Conservation (phyloP, 2,113 vertebrate species). For the Trematomus loennbergii region DNA sequence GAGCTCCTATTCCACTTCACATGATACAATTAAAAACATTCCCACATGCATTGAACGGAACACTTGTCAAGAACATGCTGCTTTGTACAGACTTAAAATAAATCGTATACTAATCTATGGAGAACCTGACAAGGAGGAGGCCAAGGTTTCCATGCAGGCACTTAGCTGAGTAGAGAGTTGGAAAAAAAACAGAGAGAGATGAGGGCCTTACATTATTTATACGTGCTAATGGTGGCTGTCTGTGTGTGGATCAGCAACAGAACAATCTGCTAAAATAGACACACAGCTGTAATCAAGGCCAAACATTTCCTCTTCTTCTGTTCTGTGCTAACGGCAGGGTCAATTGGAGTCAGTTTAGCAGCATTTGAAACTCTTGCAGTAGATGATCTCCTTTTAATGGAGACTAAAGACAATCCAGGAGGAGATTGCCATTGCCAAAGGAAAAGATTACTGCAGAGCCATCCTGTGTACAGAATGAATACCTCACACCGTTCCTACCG, state of each 20-base stretch:
- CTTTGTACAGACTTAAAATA: conserved; percentile 96
- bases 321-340: conserved; percentile 91
- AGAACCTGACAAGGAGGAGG: conserved; percentile 96
- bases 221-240: conserved; percentile 96
- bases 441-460: conserved; percentile 65
- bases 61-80: conserved; percentile 92
- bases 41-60: conserved; percentile 90
- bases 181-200: conserved; percentile 55
- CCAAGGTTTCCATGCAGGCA: conserved; percentile 94
- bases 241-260: conserved; percentile 93
- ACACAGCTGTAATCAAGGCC: conserved; percentile 94
- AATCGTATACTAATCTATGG: conserved; percentile 98
- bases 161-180: conserved; percentile 95
- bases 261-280: conserved; percentile 95
- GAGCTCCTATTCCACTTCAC: conserved; percentile 84
- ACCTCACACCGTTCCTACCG: conserved; percentile 50
- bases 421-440: conserved; percentile 56
- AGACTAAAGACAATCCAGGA: conserved; percentile 75
- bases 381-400: conserved; percentile 85
- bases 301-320: conserved; percentile 92
- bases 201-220: conserved; percentile 98
- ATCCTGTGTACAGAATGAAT: conserved; percentile 31
- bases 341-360: conserved; percentile 94
- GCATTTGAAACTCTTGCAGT: conserved; percentile 91
- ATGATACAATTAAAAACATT: conserved; percentile 94